Conservation (phyloP, 2,888 invertebrate species). For the Ornithoptera priamus region DNA sequence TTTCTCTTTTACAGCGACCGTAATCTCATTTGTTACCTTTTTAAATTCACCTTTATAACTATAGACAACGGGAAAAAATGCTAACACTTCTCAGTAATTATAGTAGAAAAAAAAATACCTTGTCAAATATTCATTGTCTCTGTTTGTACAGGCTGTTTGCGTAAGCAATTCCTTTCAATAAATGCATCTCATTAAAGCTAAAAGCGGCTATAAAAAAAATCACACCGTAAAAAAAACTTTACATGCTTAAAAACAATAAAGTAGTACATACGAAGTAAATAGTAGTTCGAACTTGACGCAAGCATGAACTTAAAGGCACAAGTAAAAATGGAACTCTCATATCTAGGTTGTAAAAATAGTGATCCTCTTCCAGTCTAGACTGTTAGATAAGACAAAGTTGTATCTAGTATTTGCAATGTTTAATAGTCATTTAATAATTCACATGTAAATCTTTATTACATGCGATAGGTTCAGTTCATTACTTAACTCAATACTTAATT, state of each 20-base stretch:
- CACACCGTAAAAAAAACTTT: neutral
- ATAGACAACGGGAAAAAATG: conserved; percentile 30
- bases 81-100: conserved; percentile 31
- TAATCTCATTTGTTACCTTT: conserved; percentile 38
- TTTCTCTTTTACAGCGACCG: conserved; percentile 48
- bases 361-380: too few species aligned
- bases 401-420: too few species aligned
- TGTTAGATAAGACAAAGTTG: too few species aligned
- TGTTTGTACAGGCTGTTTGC: conserved; percentile 29
- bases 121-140: conserved; percentile 31
- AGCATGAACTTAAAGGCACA: too few species aligned
- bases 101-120: conserved; percentile 20
- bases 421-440: too few species aligned
- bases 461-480: too few species aligned
- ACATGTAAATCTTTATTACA: too few species aligned
- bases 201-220: neutral
- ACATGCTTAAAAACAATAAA: neutral
- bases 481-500: too few species aligned
- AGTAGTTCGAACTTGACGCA: too few species aligned
- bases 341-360: too few species aligned
- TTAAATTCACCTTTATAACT: conserved; percentile 36
- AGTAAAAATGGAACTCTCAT: too few species aligned
- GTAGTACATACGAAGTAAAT: neutral
- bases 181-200: conserved; percentile 22
- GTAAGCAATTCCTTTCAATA: conserved; percentile 26